Evolutionary conservation across 2,888 invertebrate species (phyloP), one percentile per base, ranked within the genome.

Genomic region (Harmothoe impar): DNA sequence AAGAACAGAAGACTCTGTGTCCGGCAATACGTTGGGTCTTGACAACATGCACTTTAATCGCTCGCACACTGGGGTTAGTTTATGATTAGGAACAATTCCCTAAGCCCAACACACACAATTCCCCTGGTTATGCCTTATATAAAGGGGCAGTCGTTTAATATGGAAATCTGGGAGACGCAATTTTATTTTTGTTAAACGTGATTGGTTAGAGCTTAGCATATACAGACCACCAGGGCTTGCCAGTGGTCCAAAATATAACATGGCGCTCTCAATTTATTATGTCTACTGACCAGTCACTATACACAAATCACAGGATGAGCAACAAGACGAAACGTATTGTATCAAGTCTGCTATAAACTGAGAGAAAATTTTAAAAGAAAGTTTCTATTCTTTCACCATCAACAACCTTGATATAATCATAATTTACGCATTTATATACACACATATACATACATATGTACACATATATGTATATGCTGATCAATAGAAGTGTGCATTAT

Each of bases 281-380:
- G 29, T 29, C 72, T 25, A 29, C 72, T 72, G 72, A 72, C 72
- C 72, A 72, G 29, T 72, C 25, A 72, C 72, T 72, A 29, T n/a
- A 72, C 72, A 72, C 72, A 72, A 72, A 72, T 72, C 72, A 72
- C 72, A 72, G 72, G 72, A n/a, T 62, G 62, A 72, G 72, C 72
- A 72, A 72, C 72, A 72, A 29, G 72, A 72, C 72, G 1, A 25
- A 29, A 29, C 3, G 15, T 25, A 5, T 15, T 72, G 72, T 25
- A 29, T 29, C 25, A 25, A 7, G 72, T 72, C 72, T 72, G 72
- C 72, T 72, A 29, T 72, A 29, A 72, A 25, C 15, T 29, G 72
- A 72, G 72, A 72, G 25, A 72, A 25, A 72, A 29, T 7, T 43
- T 43, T 7, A 72, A 72, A 72, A 72, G n/a, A 62, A 62, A 20